Evolutionary conservation across 2,113 vertebrate species (phyloP), one percentile per base, ranked within the genome.

Genomic region (Anhinga rufa): DNA sequence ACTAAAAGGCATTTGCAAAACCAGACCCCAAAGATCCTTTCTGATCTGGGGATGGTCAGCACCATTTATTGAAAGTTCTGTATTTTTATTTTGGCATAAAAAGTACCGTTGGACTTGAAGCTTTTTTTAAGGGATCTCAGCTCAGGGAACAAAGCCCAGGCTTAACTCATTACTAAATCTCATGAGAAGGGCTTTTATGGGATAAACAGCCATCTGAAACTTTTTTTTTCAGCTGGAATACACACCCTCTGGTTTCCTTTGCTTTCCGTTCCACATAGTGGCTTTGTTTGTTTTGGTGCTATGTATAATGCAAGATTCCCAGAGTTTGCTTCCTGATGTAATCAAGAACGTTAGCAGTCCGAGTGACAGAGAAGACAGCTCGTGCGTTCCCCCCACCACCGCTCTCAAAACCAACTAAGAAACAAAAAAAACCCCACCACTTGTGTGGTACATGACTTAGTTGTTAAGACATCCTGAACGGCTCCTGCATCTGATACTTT

Each of bases 311-410:
- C 26, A 68, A 79, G 28, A 80, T 92, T 94, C 74, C 52, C 77
- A 79, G 32, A 60, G 24, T 64, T 81, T 68, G 32, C 26, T 71
- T 84, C 48, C 26, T 60, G 38, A 31, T 3, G 29, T 25, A 25
- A 49, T 60, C 80, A 61, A 21, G 34, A 82, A 69, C 1, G 2
- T 25, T 40, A 42, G 44, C 81, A 79, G 78, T 57, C 36, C 13
- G 13, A 74, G 28, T 20, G 25, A 68, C 25, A 52, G 38, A 74
- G 68, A 64, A 77, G 40, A 69, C 26, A 52, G 44, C 20, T 89
- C 29, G 4, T 1, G 1, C 2, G 1, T 12, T 8, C 32, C 34
- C 40, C 25, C 8, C 17, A 7, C 14, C 7, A 9, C 9, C 2
- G 1, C 42, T 26, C 46, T 88, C 20, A 54, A 51, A 78, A 75